A percentile compares a stretch with the other conserved stretches of the same genome.
phyloP scores from a whole-genome alignment of 2,888 invertebrate genomes.

The Steinernema scapterisci region DNA sequence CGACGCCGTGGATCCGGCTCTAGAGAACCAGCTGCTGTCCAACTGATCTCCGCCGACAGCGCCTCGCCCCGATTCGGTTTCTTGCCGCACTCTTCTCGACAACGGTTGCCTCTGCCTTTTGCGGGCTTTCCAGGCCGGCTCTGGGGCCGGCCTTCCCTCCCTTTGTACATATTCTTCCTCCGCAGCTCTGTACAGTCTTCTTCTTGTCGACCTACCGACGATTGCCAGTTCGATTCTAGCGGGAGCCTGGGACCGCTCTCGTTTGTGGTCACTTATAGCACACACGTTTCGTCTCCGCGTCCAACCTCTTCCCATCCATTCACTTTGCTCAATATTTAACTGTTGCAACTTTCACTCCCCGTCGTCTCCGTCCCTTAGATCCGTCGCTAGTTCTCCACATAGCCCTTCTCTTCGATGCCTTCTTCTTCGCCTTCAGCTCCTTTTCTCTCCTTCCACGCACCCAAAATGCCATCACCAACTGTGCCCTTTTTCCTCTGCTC shows the following conservation, averaged over 20 bases:
- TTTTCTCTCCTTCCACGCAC: neutral
- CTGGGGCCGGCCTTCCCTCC: neutral
- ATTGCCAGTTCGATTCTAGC: constrained; percentile 24
- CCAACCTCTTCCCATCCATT: constrained; percentile 18
- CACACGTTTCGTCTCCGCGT: neutral
- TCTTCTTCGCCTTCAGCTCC: neutral
- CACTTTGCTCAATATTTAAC: constrained; percentile 8
- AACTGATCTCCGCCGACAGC: constrained; percentile 40
- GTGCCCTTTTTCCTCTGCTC: constrained; percentile 24
- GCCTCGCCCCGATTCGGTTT: constrained; percentile 6
- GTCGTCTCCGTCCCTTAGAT: constrained; percentile 2
- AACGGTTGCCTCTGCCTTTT: constrained; percentile 1
- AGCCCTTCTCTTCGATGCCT: neutral
- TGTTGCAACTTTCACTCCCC: neutral
- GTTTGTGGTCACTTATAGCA: constrained; percentile 9
- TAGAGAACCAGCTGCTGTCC: constrained; percentile 45
- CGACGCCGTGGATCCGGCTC: constrained; percentile 44
- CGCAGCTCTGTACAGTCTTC: constrained; percentile 27
- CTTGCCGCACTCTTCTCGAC: constrained; percentile 6
- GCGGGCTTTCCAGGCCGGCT: neutral
- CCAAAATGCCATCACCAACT: constrained; percentile 25
- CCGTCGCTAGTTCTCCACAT: neutral
- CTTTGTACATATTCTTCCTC: constrained; percentile 18
- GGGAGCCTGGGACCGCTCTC: constrained; percentile 3
- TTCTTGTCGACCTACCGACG: neutral